phyloP scores from a whole-genome alignment of 2,113 vertebrate genomes.

The Pongo pygmaeus region DNA sequence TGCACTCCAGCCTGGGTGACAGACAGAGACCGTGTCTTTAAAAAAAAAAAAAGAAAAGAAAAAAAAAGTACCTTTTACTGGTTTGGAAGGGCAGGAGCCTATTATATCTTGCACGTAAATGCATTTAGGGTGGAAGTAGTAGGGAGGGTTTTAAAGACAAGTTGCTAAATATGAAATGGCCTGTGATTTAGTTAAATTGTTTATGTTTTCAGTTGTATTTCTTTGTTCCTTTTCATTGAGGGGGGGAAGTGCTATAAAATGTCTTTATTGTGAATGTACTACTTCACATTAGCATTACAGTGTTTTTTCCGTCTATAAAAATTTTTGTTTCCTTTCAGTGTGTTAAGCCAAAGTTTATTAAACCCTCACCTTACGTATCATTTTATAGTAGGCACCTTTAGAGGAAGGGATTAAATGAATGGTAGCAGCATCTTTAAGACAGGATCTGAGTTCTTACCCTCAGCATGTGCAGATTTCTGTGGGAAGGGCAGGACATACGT shows the following conservation, averaged over 20 bases:
- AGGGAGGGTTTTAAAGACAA: neutral
- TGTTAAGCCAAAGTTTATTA: neutral
- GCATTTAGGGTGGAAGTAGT: neutral
- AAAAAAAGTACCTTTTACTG: neutral
- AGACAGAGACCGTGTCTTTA: neutral
- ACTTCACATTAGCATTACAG: neutral
- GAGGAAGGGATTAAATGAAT: neutral
- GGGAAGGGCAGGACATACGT: neutral
- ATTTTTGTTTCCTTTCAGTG: neutral
- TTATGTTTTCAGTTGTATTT: constrained; percentile 3
- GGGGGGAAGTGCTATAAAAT: neutral
- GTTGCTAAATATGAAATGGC: neutral
- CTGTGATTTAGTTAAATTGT: neutral
- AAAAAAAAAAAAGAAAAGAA: no score
- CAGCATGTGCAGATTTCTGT: neutral
- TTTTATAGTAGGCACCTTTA: neutral
- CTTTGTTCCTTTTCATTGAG: neutral
- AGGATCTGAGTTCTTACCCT: neutral
- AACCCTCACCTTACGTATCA: neutral
- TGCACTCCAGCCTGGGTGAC: no score
- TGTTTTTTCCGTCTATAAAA: neutral
- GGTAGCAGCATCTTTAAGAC: neutral
- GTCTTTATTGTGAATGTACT: neutral
- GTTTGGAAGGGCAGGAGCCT: neutral
- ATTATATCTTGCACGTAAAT: neutral